Percentiles rank a stretch among this genome's conserved stretches.
phyloP scores from a whole-genome alignment of 2,797 vertebrate species.

The Sebastes kiyomatsui region DNA sequence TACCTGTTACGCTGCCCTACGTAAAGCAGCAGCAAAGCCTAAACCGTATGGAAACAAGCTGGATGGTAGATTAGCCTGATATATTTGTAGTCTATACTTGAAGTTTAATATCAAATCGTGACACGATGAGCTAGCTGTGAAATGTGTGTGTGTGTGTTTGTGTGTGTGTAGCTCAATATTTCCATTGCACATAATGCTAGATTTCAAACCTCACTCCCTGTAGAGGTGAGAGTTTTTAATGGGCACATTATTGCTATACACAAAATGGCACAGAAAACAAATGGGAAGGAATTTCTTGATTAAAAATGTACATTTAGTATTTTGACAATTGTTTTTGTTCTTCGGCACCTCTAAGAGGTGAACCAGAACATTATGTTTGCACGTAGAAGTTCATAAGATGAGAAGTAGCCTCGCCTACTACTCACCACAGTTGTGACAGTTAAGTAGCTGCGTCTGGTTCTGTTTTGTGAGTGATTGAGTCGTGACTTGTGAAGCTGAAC shows the following conservation, averaged over 20 bases:
- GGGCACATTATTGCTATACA: neutral
- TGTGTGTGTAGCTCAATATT: neutral
- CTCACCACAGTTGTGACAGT: neutral
- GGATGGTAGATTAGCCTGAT: neutral
- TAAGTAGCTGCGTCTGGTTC: neutral
- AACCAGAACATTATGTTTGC: neutral
- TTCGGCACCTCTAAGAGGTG: neutral
- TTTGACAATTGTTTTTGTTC: neutral
- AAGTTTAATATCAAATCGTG: neutral
- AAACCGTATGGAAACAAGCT: neutral
- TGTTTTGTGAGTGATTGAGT: neutral
- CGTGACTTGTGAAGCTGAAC: conserved; percentile 3
- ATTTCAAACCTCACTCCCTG: neutral
- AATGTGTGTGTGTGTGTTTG: neutral
- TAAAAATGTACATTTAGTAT: neutral
- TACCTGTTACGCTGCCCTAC: neutral
- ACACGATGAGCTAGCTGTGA: neutral
- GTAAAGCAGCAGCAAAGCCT: neutral
- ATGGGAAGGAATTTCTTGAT: neutral
- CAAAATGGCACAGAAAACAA: neutral
- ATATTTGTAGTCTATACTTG: neutral
- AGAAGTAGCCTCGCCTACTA: neutral
- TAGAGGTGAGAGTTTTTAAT: neutral
- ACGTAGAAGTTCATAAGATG: neutral
- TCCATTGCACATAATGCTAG: neutral